Conservation (phyloP, 1,140 invertebrate species). For the Drosophila sucinea region DNA sequence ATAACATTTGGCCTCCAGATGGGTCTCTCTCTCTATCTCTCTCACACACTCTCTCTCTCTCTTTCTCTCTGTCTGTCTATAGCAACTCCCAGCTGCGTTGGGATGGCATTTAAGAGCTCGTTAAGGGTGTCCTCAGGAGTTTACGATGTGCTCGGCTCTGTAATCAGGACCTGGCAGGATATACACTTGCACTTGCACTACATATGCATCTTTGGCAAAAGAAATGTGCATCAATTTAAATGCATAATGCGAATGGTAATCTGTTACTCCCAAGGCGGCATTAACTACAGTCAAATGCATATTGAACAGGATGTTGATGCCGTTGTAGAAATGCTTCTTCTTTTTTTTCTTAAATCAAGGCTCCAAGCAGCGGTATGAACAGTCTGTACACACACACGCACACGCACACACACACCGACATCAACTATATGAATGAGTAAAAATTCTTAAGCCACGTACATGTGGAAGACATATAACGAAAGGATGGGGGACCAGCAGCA, state of each 20-base stretch:
- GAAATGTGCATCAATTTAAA: slow-evolving; percentile 71
- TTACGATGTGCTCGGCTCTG: slow-evolving; percentile 21
- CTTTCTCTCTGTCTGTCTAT: background rate
- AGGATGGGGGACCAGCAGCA: slow-evolving; percentile 10
- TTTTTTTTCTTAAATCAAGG: slow-evolving; percentile 53
- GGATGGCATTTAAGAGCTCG: slow-evolving; percentile 65
- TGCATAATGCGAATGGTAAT: slow-evolving; percentile 71
- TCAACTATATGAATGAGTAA: slow-evolving; percentile 66
- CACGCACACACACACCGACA: background rate
- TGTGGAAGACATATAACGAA: slow-evolving; percentile 46
- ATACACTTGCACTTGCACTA: background rate
- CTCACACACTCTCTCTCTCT: background rate
- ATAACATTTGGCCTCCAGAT: slow-evolving; percentile 38
- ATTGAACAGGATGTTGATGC: slow-evolving; percentile 67
- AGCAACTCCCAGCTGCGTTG: slow-evolving; percentile 19
- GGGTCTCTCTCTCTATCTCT: background rate
- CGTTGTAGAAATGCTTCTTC: slow-evolving; percentile 33
- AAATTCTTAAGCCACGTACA: slow-evolving; percentile 73
- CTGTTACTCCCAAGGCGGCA: slow-evolving; percentile 57
- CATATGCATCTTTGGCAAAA: slow-evolving; percentile 47
- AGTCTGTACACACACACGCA: slow-evolving; percentile 14
- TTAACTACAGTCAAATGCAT: slow-evolving; percentile 58
- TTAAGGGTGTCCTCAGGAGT: slow-evolving; percentile 49
- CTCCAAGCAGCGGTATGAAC: background rate
- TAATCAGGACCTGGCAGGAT: slow-evolving; percentile 46